Conservation (phyloP, 2,113 vertebrate species). For the Tamias sibiricus region DNA sequence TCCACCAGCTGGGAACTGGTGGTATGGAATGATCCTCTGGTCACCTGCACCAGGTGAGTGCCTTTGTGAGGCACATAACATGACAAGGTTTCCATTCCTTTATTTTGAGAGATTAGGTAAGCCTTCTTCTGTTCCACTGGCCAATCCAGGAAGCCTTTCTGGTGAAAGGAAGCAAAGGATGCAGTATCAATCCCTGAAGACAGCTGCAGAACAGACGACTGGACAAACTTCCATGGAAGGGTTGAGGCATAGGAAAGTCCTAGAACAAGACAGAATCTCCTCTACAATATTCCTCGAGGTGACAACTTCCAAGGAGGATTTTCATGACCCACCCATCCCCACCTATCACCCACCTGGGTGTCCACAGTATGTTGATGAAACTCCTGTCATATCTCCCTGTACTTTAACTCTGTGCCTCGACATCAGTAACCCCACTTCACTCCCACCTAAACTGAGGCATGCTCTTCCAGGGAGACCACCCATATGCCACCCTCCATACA, state of each 20-base stretch:
- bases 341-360: neutral
- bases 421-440: neutral
- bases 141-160: neutral
- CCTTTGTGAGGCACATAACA: too few relatives aligned
- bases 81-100: neutral
- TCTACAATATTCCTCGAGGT: neutral
- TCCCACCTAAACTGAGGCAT: neutral
- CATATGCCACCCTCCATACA: neutral
- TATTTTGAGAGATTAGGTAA: neutral
- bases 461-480: neutral
- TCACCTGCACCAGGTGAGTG: too few relatives aligned
- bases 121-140: neutral
- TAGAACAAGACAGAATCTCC: neutral
- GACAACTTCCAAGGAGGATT: neutral
- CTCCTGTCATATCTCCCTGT: neutral
- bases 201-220: neutral
- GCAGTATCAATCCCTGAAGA: neutral
- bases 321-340: neutral
- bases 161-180: neutral
- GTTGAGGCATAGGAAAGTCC: neutral
- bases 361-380: neutral
- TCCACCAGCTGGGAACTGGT: neutral
- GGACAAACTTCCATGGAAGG: neutral
- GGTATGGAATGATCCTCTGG: neutral
- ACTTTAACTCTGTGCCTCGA: neutral